Base-by-base conservation (phyloP, 2,113 vertebrate genomes). In the Prochilodus magdalenae region DNA sequence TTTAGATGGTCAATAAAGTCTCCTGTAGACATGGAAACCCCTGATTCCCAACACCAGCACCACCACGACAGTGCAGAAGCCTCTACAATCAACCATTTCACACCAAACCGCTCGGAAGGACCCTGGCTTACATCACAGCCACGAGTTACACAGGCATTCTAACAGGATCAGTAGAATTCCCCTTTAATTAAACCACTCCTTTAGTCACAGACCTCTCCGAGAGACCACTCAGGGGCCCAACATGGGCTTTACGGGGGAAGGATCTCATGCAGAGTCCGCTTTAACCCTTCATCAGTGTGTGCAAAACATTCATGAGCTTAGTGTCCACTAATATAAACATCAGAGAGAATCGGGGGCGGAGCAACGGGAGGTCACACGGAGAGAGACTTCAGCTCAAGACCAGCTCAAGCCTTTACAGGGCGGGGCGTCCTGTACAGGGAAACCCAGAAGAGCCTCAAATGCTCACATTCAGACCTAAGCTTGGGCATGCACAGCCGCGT, bases 341-440 rank as follows among this genome's bases (percentile, higher is more conserved):
- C 40, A 8, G 40, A 44, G 40, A 44, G 40, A 44, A 10, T 44
- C 11, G 5, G 11, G 49, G 1, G 14, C 10, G 10, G 8, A 15
- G 14, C 47, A 12, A 51, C 5, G 20, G 2, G 3, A 12, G 10
- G 16, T 10, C 16, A 47, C n/a, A 15, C 8, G 4, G 0, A 8
- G 20, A n/a, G 55, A 1, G 44, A 51, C 40, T 65, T 66, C 27
- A 22, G 55, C 55, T 80, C 44, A 80, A 80, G 77, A 49, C 77
- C 67, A 72, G 77, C 77, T 72, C 40, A 80, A 72, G 67, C 67
- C 8, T 60, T 12, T 47, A 30, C 33, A 71, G 14, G 4, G 22
- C 49, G 53, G 59, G 26, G 24, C 36, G 20, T 69, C 18, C 11
- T n/a, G 7, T 36, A 36, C 36, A 36, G 36, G 40, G 40, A 10